These are phyloP conservation scores for Zophobas morio DNA, from an alignment of 1,140 invertebrate genomes.

Conservation along the genomic window DNA sequence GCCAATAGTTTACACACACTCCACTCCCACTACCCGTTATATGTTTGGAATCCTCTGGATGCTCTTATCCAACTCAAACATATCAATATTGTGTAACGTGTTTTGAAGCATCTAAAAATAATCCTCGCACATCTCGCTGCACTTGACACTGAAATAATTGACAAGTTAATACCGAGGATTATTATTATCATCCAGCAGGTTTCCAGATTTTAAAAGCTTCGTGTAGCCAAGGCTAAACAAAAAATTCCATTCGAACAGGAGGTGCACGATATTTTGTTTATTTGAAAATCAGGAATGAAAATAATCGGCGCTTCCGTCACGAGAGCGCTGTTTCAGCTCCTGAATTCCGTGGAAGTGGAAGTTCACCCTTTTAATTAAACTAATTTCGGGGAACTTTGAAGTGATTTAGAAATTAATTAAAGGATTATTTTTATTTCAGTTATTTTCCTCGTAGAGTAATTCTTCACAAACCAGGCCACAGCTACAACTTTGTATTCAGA, in stretches of 20 bases:
- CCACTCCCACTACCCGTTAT: too few relatives aligned
- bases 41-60: too few relatives aligned
- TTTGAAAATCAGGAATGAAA: background rate
- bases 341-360: background rate
- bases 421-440: conserved; percentile 2
- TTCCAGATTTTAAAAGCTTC: background rate
- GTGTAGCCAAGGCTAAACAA: background rate
- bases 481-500: background rate
- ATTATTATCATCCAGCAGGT: background rate
- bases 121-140: background rate
- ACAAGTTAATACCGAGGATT: conserved; percentile 18
- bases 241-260: conserved; percentile 3
- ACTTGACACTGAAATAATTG: conserved; percentile 23
- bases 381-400: background rate
- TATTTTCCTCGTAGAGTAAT: background rate
- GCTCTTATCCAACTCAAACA: background rate
- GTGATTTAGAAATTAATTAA: conserved; percentile 10
- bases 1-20: too few relatives aligned
- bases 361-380: background rate
- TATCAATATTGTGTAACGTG: background rate
- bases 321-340: background rate
- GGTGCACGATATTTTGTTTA: background rate
- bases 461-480: background rate
- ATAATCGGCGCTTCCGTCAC: background rate
- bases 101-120: conserved; percentile 16